Evolutionary conservation across 2,888 invertebrate species (phyloP).

Genomic region (Eupithecia abbreviata): DNA sequence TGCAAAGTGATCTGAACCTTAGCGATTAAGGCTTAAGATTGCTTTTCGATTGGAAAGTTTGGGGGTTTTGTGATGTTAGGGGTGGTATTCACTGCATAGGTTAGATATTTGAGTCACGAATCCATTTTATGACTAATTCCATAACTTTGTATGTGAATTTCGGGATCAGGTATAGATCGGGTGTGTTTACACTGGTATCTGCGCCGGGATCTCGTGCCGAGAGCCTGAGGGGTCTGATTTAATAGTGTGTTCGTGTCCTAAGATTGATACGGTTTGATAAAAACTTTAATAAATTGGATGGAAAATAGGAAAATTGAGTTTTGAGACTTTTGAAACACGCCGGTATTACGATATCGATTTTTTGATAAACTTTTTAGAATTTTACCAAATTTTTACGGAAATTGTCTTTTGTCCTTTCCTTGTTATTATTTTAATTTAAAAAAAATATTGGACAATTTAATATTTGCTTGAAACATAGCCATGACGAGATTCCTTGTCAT

Average conservation of each 20-base stretch:
- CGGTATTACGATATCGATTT: neutral
- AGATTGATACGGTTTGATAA: slow-evolving; percentile 51
- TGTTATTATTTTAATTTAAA: no score
- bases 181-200: slow-evolving; percentile 78
- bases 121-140: slow-evolving; percentile 84
- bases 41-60: slow-evolving; percentile 30
- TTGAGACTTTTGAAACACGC: neutral
- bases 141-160: slow-evolving; percentile 84
- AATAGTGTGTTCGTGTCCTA: slow-evolving; percentile 60
- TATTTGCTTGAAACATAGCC: no score
- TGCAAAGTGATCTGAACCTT: slow-evolving; percentile 39
- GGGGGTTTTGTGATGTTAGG: slow-evolving; percentile 42
- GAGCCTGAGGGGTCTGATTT: slow-evolving; percentile 71
- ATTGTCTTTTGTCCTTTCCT: neutral
- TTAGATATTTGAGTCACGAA: slow-evolving; percentile 84
- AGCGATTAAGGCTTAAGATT: accelerated
- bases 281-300: slow-evolving; percentile 30
- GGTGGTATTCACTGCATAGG: slow-evolving; percentile 64
- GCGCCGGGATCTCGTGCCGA: slow-evolving; percentile 61
- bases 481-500: neutral
- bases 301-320: slow-evolving; percentile 24
- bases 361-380: neutral
- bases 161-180: slow-evolving; percentile 74
- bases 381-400: neutral
- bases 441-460: neutral